Percentiles rank a stretch among this genome's conserved stretches.
Evolutionary conservation across 2,888 invertebrate genomes (phyloP).

Genomic region (Lymantria monacha): DNA sequence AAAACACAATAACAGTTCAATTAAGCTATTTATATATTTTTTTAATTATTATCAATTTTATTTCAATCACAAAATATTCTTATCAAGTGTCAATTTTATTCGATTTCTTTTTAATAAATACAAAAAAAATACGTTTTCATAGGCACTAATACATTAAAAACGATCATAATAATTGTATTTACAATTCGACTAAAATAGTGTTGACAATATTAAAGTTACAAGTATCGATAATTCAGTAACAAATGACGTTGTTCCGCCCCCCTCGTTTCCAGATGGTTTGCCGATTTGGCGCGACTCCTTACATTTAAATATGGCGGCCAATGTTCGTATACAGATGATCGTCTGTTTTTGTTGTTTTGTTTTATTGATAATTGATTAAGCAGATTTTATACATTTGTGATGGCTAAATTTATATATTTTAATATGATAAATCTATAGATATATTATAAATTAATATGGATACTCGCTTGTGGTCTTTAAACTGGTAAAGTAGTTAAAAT

Average conservation of each 20-base stretch:
- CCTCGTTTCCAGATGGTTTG: constrained; percentile 66
- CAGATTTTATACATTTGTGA: constrained; percentile 1
- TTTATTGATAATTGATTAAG: constrained; percentile 14
- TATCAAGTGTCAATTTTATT: too few species aligned
- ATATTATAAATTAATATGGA: neutral
- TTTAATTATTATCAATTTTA: too few species aligned
- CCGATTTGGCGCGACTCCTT: constrained; percentile 39
- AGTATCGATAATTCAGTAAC: constrained; percentile 52
- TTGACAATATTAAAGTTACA: constrained; percentile 8
- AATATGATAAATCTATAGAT: neutral
- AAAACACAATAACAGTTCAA: constrained; percentile 7
- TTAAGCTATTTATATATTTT: too few species aligned
- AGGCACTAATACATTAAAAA: too few species aligned
- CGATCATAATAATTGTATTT: too few species aligned
- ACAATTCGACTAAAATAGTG: too few species aligned
- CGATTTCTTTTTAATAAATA: too few species aligned
- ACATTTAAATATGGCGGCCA: constrained; percentile 58
- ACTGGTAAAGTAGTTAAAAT: too few species aligned
- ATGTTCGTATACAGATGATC: constrained; percentile 33
- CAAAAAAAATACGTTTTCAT: too few species aligned
- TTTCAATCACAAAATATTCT: too few species aligned
- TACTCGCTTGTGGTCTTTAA: too few species aligned
- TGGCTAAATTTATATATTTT: constrained; percentile 4
- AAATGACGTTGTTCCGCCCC: constrained; percentile 47
- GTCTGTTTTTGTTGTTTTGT: constrained; percentile 21